These are phyloP conservation scores for Stichopus horrens DNA, from an alignment of 53 echinoderm and acorn worm genomes.

Conservation along the genomic window DNA sequence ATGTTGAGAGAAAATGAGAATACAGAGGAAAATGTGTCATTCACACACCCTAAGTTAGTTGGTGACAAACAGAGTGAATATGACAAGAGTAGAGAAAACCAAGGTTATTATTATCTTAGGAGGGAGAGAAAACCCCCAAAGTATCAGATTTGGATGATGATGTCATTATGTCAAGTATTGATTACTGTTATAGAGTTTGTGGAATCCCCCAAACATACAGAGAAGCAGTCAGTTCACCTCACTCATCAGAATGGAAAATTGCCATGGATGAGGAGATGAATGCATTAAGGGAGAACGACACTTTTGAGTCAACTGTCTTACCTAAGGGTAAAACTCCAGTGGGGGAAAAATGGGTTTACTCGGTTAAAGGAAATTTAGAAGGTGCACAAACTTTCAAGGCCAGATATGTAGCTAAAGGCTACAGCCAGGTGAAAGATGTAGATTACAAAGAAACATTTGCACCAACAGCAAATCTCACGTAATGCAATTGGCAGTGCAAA, in stretches of 20 bases:
- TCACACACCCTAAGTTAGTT: neutral
- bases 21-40: neutral
- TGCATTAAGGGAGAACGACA: conserved; percentile 26
- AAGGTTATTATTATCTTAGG: neutral
- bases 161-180: neutral
- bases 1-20: conserved; percentile 7
- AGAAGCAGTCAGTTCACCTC: neutral
- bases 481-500: neutral
- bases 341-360: neutral
- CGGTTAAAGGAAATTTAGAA: neutral
- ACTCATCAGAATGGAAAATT: conserved; percentile 24
- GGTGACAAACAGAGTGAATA: neutral
- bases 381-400: neutral
- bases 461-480: neutral
- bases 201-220: conserved; percentile 15
- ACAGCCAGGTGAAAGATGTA: conserved; percentile 3
- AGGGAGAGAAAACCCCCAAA: neutral
- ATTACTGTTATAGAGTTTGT: conserved; percentile 34
- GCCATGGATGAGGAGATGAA: conserved; percentile 40
- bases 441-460: conserved; percentile 17
- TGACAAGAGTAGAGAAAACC: no score
- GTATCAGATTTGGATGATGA: neutral
- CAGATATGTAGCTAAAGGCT: conserved; percentile 32
- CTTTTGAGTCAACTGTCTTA: neutral
- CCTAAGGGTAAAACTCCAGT: neutral